phyloP scores from a whole-genome alignment of 2,797 vertebrate genomes.

The Smutsia gigantea region DNA sequence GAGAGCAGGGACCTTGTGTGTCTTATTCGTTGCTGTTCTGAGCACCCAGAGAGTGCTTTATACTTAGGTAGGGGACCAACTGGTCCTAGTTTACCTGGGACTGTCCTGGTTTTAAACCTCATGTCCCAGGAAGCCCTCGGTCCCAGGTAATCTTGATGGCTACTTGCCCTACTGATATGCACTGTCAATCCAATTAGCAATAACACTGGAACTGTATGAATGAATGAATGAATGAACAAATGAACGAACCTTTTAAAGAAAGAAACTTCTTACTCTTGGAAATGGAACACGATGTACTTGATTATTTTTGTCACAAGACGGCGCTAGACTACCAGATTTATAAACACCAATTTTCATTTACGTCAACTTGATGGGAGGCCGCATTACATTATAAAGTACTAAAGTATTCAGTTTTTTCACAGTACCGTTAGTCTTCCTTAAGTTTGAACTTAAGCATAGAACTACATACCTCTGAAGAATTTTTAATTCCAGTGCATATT shows the following conservation, averaged over 20 bases:
- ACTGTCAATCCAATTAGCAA: neutral
- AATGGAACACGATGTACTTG: neutral
- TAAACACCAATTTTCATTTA: neutral
- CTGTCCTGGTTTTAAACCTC: neutral
- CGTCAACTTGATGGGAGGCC: fast-evolving
- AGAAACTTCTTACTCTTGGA: neutral
- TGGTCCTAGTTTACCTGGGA: neutral
- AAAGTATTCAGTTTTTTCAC: neutral
- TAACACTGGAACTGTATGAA: neutral
- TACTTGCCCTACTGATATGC: neutral
- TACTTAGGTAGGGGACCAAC: neutral
- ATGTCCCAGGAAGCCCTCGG: neutral
- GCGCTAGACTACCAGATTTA: neutral
- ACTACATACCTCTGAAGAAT: neutral
- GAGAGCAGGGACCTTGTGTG: neutral
- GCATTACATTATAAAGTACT: neutral
- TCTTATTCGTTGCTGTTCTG: neutral
- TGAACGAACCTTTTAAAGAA: neutral
- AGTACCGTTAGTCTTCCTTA: neutral
- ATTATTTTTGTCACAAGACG: neutral
- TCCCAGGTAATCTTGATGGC: neutral
- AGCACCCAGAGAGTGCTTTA: neutral
- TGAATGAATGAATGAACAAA: neutral
- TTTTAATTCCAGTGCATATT: neutral
- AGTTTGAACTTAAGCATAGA: neutral